Base-by-base conservation (phyloP, 2,113 vertebrate species). In the Zosterops pallidus region DNA sequence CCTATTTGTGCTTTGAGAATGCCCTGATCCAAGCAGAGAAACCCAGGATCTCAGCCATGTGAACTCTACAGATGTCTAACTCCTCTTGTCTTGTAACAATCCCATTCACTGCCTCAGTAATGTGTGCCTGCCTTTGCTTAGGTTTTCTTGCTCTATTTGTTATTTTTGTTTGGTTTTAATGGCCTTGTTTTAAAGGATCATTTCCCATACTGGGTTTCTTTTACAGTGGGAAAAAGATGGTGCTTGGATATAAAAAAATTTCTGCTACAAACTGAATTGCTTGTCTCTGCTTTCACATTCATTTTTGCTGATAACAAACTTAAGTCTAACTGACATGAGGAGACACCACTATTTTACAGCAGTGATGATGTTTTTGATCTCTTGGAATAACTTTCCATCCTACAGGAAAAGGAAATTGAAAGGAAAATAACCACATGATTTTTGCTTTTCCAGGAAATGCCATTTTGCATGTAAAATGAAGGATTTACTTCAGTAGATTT, bases 151-250 rank as follows among this genome's bases (percentile, higher is more conserved):
- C 16, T 75, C 24, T 77, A 2, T 50, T 64, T 69, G 62, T 37
- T 83, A 22, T 7, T 69, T 72, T 85, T 52, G 16, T 7, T 75
- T 69, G 42, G 44, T 63, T 92, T 56, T 72, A 74, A 53, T 72
- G 57, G 49, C 57, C 80, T 95, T 87, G 20, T 78, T 80, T 84
- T 87, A 95, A 92, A 86, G 72, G 31, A 64, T 84, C 68, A 24
- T 72, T 86, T 95, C 65, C 28, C 29, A 59, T 23, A 11, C 2
- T n/a, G 26, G 42, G 35, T 60, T 87, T 89, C 22, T 41, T 59
- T 52, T 33, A 26, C 14, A 41, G 14, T 24, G 13, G 9, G 2
- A 14, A 19, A 24, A 56, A 22, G 22, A 23, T 59, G 41, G n/a
- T 90, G 65, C 18, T 11, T 56, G n/a, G 42, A 5, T 50, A 39